Evolutionary conservation across 2,888 invertebrate species (phyloP).

Genomic region (Himalopsyche kuldschensis): DNA sequence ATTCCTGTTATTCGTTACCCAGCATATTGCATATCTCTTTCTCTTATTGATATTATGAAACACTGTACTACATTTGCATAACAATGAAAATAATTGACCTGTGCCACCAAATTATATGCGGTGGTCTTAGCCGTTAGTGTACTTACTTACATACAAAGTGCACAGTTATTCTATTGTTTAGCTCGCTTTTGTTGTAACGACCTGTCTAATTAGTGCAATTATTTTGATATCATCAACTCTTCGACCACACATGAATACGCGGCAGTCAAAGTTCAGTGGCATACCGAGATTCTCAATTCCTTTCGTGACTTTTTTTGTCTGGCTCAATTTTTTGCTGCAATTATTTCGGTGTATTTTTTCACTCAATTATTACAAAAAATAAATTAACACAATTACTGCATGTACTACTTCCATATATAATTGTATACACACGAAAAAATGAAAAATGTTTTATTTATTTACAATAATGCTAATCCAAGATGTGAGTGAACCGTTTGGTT

Average conservation of each 20-base stretch:
- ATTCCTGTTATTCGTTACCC: too few species aligned
- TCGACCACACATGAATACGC: neutral
- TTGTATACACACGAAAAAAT: too few species aligned
- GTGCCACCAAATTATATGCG: neutral
- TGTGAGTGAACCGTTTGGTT: too few species aligned
- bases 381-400: too few species aligned
- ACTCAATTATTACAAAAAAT: too few species aligned
- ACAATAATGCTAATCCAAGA: too few species aligned
- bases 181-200: neutral
- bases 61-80: neutral
- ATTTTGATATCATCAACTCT: neutral
- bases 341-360: too few species aligned
- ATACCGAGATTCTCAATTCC: neutral
- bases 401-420: too few species aligned
- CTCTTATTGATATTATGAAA: neutral
- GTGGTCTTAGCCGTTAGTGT: neutral
- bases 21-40: neutral
- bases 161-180: neutral
- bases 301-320: too few species aligned
- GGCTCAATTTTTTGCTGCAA: too few species aligned
- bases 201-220: neutral
- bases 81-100: neutral
- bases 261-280: neutral
- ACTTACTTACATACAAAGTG: neutral
- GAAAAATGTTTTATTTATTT: too few species aligned